Percentiles rank a stretch among this genome's conserved stretches.
phyloP scores from a whole-genome alignment of 2,797 vertebrate species.

The Dendrocincla fuliginosa region DNA sequence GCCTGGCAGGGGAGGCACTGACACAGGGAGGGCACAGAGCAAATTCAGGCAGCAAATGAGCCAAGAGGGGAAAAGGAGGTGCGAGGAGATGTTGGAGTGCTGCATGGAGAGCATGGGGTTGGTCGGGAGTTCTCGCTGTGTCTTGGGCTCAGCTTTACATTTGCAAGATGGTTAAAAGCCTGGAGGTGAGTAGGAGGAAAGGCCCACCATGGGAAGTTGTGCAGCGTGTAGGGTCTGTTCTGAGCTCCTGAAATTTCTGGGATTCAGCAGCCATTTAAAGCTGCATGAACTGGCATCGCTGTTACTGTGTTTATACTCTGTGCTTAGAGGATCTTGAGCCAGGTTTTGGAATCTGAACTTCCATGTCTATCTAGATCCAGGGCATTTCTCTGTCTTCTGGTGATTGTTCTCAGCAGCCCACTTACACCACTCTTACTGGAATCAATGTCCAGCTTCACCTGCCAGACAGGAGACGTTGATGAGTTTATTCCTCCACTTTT shows the following conservation, averaged over 20 bases:
- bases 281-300: neutral
- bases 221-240: neutral
- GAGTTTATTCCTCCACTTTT: neutral
- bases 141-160: neutral
- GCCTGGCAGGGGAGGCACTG: neutral
- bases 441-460: neutral
- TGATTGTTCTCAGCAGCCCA: neutral
- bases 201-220: fast-evolving
- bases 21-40: neutral
- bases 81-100: neutral
- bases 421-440: neutral
- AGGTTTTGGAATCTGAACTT: neutral
- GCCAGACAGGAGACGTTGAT: neutral
- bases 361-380: neutral
- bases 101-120: neutral
- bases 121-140: neutral
- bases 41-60: neutral
- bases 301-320: neutral
- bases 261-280: neutral
- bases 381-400: neutral
- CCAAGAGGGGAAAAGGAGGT: neutral
- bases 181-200: neutral
- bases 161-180: neutral
- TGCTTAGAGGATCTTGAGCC: neutral
- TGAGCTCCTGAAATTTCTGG: neutral